Evolutionary conservation across 2,113 vertebrate genomes (phyloP).

Genomic region (Vulpes ferrilata): DNA sequence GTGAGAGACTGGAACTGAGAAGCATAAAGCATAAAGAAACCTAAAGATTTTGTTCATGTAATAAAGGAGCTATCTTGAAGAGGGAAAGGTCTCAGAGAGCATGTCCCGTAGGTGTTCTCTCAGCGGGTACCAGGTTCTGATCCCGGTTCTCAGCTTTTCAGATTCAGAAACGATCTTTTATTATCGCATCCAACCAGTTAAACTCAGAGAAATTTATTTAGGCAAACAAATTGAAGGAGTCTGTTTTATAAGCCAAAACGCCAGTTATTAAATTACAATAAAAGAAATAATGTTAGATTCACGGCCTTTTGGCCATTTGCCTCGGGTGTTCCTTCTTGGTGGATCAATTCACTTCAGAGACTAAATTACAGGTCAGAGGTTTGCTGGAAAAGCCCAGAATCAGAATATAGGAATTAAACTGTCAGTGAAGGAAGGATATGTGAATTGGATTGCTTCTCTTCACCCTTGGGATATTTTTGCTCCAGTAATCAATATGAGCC

Average conservation of each 20-base stretch:
- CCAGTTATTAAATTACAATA: background rate
- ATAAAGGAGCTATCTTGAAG: background rate
- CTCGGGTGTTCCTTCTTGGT: background rate
- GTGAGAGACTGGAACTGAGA: background rate
- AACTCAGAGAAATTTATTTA: background rate
- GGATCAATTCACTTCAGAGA: background rate
- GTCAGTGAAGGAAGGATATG: background rate
- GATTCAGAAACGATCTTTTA: background rate
- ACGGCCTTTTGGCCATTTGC: background rate
- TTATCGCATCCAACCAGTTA: background rate
- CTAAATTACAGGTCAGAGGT: background rate
- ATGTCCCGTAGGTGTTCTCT: fast-evolving
- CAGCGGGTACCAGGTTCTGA: background rate
- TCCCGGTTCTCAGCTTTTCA: background rate
- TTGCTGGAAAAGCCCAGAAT: background rate
- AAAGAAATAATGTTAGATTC: background rate
- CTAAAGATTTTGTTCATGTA: background rate
- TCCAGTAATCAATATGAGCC: background rate
- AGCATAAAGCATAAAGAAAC: background rate
- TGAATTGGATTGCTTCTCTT: background rate
- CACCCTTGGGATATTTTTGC: background rate
- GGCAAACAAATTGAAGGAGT: background rate
- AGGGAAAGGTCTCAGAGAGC: fast-evolving
- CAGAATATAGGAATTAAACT: background rate
- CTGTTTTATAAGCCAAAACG: background rate